Evolutionary conservation across 1,140 invertebrate species (phyloP).

Genomic region (Formica selysi): DNA sequence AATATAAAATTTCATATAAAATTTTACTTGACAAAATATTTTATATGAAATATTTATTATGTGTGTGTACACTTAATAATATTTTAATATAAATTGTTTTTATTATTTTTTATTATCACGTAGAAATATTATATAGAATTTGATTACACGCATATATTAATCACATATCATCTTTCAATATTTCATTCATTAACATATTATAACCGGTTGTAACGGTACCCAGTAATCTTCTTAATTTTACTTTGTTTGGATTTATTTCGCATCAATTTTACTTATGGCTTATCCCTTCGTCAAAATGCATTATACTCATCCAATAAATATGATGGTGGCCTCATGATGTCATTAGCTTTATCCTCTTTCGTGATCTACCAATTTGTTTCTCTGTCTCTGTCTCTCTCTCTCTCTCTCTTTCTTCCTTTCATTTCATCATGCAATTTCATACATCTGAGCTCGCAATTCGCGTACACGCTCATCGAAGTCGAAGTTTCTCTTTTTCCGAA

Average conservation of each 20-base stretch:
- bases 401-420: background rate
- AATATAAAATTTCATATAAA: background rate
- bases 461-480: background rate
- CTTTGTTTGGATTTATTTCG: conserved; percentile 7
- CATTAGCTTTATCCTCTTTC: conserved; percentile 10
- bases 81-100: background rate
- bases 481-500: background rate
- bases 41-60: background rate
- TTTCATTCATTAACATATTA: background rate
- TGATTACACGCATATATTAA: background rate
- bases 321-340: conserved; percentile 15
- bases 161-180: background rate
- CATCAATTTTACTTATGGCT: conserved; percentile 12
- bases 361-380: conserved; percentile 27
- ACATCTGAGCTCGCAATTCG: background rate
- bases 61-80: background rate
- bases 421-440: conserved; percentile 23
- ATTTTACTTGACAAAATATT: conserved; percentile 6
- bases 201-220: background rate
- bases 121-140: background rate
- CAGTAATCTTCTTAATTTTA: background rate
- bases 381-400: background rate
- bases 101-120: background rate
- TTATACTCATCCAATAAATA: conserved; percentile 3
- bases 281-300: background rate